Evolutionary conservation across 23 tunicate genomes (phyloP).

Genomic region (Trididemnum clinides): DNA sequence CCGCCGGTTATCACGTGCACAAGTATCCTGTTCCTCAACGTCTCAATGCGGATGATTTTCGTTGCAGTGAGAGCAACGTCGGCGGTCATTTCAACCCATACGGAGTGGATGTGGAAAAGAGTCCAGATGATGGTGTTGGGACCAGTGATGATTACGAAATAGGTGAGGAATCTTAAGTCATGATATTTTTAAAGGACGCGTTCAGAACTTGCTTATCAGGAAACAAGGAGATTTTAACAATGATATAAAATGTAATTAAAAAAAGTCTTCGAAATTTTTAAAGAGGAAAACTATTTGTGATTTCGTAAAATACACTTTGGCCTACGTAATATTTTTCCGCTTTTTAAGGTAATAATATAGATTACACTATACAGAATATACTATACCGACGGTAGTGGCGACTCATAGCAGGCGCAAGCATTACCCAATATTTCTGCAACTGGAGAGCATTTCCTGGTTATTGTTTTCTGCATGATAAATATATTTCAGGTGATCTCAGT

Average conservation of each 20-base stretch:
- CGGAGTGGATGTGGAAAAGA: conserved; percentile 19
- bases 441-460: conserved; percentile 28
- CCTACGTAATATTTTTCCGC: too few relatives aligned
- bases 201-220: too few relatives aligned
- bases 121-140: conserved; percentile 21
- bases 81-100: conserved; percentile 81
- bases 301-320: too few relatives aligned
- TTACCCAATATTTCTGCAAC: conserved; percentile 24
- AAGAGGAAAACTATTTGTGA: too few relatives aligned
- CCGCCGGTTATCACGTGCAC: conserved; percentile 64
- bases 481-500: conserved; percentile 18
- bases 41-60: conserved; percentile 7
- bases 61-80: conserved; percentile 47
- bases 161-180: background rate
- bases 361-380: too few relatives aligned
- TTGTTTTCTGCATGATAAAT: background rate
- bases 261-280: too few relatives aligned
- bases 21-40: conserved; percentile 76
- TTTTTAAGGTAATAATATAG: too few relatives aligned
- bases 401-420: background rate
- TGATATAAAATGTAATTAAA: too few relatives aligned
- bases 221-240: too few relatives aligned
- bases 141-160: conserved; percentile 29
- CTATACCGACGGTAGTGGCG: too few relatives aligned
- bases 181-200: too few relatives aligned